A percentile compares a stretch with the other conserved stretches of the same genome.
Evolutionary conservation across 2,888 invertebrate species (phyloP).

Genomic region (Pristionchus japonicus): DNA sequence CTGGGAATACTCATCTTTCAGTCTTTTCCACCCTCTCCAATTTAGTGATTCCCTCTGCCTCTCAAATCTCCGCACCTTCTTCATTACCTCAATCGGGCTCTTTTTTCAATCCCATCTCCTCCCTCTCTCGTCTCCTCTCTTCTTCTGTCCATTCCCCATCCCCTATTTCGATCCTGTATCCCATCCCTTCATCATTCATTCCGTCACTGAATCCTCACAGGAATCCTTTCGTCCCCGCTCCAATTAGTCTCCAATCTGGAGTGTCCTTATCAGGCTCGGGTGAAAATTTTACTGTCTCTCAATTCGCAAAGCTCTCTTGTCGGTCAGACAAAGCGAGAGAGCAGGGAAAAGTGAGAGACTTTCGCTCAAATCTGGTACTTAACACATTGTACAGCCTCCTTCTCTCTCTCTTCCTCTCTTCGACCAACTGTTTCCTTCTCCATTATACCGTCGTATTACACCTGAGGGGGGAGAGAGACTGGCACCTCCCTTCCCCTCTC

Average conservation of each 20-base stretch:
- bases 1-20: not conserved
- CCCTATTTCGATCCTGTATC: not conserved
- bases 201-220: slow-evolving; percentile 1
- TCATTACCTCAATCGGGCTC: slow-evolving; percentile 22
- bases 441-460: slow-evolving; percentile 39
- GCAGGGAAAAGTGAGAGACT: no score
- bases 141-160: not conserved
- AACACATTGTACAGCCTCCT: not conserved
- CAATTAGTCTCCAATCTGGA: not conserved
- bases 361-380: no score
- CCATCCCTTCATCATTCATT: not conserved
- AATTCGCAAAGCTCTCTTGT: no score
- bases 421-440: not conserved
- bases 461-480: not conserved
- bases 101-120: not conserved
- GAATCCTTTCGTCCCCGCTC: not conserved
- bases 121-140: not conserved
- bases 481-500: slow-evolving; percentile 13
- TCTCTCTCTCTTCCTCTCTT: not conserved
- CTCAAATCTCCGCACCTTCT: not conserved
- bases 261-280: not conserved
- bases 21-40: not conserved
- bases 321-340: no score
- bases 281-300: no score
- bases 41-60: slow-evolving; percentile 28